These are phyloP conservation scores for Penaeus indicus DNA, from an alignment of 1,140 invertebrate species.

Conservation along the genomic window DNA sequence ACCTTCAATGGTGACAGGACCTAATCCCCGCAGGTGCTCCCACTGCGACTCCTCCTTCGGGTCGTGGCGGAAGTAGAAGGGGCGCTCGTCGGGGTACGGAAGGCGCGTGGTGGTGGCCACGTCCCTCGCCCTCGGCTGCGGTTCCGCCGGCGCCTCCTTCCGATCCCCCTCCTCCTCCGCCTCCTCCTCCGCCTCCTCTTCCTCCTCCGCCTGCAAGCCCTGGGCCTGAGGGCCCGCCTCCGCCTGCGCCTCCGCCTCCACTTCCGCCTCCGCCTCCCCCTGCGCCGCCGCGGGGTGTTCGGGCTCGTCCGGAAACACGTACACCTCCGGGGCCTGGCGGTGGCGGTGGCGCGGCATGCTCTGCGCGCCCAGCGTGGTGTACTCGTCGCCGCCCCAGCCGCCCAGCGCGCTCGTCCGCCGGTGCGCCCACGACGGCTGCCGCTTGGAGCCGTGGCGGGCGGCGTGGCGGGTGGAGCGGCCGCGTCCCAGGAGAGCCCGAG, in stretches of 20 bases:
- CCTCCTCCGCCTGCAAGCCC: background rate
- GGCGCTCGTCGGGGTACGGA: conserved; percentile 41
- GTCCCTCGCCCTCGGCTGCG: conserved; percentile 5
- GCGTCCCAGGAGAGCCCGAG: background rate
- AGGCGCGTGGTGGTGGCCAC: conserved; percentile 5
- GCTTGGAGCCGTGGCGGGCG: conserved; percentile 36
- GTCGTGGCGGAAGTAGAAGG: conserved; percentile 50
- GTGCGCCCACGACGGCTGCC: conserved; percentile 47
- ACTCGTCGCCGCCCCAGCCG: conserved; percentile 35
- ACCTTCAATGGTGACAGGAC: conserved; percentile 47
- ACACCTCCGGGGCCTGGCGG: conserved; percentile 13
- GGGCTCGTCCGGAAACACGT: conserved; percentile 41
- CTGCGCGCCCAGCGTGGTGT: conserved; percentile 43
- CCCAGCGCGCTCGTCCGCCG: conserved; percentile 36
- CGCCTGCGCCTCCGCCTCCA: background rate
- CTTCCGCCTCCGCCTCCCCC: background rate
- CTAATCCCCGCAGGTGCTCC: conserved; percentile 21
- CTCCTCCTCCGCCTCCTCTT: background rate
- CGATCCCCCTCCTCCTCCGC: too few species aligned
- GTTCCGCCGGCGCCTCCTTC: conserved; percentile 16
- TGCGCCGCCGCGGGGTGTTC: background rate
- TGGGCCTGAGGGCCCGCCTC: conserved; percentile 1
- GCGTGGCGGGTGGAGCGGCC: conserved; percentile 29
- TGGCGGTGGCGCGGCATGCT: conserved; percentile 32
- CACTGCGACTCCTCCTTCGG: conserved; percentile 18